phyloP scores from a whole-genome alignment of 1,140 invertebrate genomes.

The Nomia melanderi region DNA sequence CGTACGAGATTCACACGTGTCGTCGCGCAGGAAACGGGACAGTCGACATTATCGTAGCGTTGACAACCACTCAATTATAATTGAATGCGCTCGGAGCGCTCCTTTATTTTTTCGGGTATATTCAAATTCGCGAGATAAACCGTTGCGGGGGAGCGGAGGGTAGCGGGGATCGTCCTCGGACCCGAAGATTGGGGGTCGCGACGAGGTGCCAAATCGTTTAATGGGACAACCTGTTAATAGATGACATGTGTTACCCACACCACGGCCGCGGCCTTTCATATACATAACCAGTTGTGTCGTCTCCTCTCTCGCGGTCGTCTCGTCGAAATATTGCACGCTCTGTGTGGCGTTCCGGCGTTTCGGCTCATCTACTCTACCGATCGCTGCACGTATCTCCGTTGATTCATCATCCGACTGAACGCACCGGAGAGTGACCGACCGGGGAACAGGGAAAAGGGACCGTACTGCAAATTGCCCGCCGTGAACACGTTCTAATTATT shows the following conservation, averaged over 20 bases:
- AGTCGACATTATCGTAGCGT: constrained; percentile 63
- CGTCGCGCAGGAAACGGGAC: constrained; percentile 48
- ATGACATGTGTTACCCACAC: constrained; percentile 68
- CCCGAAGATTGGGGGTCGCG: constrained; percentile 25
- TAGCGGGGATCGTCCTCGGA: background rate
- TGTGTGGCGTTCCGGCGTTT: constrained; percentile 36
- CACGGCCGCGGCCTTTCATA: constrained; percentile 48
- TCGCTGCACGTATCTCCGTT: background rate
- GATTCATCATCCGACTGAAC: constrained; percentile 1
- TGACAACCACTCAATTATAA: constrained; percentile 74
- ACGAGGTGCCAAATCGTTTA: constrained; percentile 69
- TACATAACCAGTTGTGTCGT: constrained; percentile 67
- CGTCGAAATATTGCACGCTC: constrained; percentile 38
- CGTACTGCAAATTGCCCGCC: background rate
- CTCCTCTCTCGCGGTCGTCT: background rate
- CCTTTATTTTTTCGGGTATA: constrained; percentile 63
- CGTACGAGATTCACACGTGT: constrained; percentile 60
- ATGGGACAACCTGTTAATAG: constrained; percentile 73
- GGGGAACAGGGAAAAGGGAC: background rate
- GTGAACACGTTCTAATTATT: background rate
- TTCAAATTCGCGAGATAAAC: constrained; percentile 69
- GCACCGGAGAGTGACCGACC: too few relatives aligned
- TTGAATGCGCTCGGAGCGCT: constrained; percentile 52
- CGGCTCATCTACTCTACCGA: constrained; percentile 13
- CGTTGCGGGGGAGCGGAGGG: constrained; percentile 17